Evolutionary conservation across 2,113 vertebrate genomes (phyloP), one percentile per base, ranked within the genome.

Genomic region (Sceloporus undulatus): DNA sequence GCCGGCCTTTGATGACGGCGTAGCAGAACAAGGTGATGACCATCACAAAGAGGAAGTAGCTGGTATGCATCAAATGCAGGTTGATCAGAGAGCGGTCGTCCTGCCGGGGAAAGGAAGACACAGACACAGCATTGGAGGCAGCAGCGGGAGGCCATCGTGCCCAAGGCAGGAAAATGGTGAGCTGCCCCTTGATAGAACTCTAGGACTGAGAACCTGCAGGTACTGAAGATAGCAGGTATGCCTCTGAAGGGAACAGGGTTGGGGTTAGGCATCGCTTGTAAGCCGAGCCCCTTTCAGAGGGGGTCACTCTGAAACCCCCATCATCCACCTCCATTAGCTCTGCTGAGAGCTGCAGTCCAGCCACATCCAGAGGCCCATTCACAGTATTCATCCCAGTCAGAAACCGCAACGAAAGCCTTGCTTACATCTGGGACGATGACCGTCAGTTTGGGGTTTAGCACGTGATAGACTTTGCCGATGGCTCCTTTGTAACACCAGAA

Each of bases 11-110:
- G 92, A 99, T 99, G 93, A 99, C 99, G 89, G 99, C 99, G 90
- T 99, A 99, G 97, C 99, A 99, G 97, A 99, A 99, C 98, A 99
- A 98, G 1, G 99, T 99, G 92, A 99, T 99, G 96, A 99, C 98
- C 99, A 99, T 99, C 96, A 99, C 99, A 66, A 99, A 99, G 85
- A 99, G 98, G 94, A 99, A 99, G 96, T 99, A 99, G 96, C 99
- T 99, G 91, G 99, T 99, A 92, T 99, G 99, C 99, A 99, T 99
- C 94, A 99, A 97, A 92, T 99, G 99, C 93, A 99, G 96, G 95
- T 99, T 99, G 96, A 99, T 99, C 88, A 99, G 97, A 3, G 99
- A 99, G 71, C 98, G 98, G 95, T 99, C 99, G 3, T 99, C 99
- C 99, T 99, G 92, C 85, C n/a, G 2, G 79, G 91, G 90, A 88